These are phyloP conservation scores for Eulacestoma nigropectus DNA, from an alignment of 2,113 vertebrate species.

Conservation along the genomic window DNA sequence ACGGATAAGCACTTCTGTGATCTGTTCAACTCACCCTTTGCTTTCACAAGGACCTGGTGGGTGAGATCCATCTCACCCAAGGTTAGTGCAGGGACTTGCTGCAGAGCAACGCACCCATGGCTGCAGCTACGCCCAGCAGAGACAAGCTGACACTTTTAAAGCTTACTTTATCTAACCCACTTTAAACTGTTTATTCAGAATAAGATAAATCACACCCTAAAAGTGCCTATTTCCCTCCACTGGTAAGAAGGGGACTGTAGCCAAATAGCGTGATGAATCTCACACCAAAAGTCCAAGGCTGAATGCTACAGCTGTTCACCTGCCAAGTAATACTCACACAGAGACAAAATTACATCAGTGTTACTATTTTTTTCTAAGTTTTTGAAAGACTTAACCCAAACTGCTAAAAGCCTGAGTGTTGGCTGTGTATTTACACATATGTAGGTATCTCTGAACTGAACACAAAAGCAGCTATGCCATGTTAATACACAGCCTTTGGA, in stretches of 20 bases:
- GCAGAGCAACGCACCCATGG: not conserved
- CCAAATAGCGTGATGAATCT: not conserved
- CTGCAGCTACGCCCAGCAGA: not conserved
- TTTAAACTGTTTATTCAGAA: not conserved
- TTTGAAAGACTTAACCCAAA: not conserved
- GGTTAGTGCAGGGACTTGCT: not conserved
- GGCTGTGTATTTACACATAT: not conserved
- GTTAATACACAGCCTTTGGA: not conserved
- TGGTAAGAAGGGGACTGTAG: not conserved
- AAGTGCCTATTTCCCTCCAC: not conserved
- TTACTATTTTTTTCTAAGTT: not conserved
- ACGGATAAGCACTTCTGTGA: not conserved
- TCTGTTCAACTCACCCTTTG: not conserved
- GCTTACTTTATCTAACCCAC: not conserved
- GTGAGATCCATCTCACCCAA: not conserved
- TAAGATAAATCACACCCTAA: not conserved
- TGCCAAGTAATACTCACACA: not conserved
- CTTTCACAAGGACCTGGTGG: not conserved
- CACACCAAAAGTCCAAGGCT: not conserved
- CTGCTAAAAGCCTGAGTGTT: not conserved
- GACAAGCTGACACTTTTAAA: not conserved
- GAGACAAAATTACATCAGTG: not conserved
- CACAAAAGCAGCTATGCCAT: not conserved
- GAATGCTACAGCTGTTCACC: constrained; percentile 1
- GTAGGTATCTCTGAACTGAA: not conserved